A percentile compares a stretch with the other conserved stretches of the same genome.
phyloP scores from a whole-genome alignment of 2,797 vertebrate species.

The Aselliscus stoliczkanus region DNA sequence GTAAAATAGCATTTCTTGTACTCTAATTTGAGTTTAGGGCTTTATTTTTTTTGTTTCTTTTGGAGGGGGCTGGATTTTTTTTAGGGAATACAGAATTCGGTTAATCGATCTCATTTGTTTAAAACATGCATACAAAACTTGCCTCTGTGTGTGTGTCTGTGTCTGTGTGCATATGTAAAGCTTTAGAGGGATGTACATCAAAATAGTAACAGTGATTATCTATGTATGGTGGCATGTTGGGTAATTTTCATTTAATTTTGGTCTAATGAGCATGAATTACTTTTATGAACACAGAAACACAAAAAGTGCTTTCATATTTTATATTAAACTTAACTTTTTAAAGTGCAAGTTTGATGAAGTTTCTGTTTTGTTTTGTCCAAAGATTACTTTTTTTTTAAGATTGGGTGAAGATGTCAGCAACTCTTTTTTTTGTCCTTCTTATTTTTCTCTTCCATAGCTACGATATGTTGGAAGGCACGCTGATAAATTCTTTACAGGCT shows the following conservation, averaged over 20 bases:
- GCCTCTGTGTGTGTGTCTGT: rapidly evolving
- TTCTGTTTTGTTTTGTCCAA: neutral
- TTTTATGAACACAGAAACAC: slow-evolving; percentile 6
- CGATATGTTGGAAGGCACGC: neutral
- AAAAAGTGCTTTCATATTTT: neutral
- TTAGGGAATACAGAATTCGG: neutral
- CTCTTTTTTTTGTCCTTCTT: neutral
- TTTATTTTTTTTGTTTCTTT: slow-evolving; percentile 5
- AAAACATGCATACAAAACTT: neutral
- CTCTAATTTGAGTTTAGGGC: neutral
- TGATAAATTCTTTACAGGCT: neutral
- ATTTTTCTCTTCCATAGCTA: neutral
- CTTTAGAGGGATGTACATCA: neutral
- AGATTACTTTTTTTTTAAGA: neutral
- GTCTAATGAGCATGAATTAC: neutral
- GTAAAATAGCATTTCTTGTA: neutral
- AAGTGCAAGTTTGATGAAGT: neutral
- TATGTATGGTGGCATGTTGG: neutral
- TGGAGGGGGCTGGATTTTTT: neutral
- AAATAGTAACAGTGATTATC: neutral
- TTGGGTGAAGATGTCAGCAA: neutral
- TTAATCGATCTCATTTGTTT: neutral
- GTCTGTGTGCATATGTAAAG: neutral
- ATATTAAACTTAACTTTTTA: neutral
- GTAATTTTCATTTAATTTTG: slow-evolving; percentile 1